Conservation (phyloP, 2,888 invertebrate species). For the Helobdella robusta region DNA sequence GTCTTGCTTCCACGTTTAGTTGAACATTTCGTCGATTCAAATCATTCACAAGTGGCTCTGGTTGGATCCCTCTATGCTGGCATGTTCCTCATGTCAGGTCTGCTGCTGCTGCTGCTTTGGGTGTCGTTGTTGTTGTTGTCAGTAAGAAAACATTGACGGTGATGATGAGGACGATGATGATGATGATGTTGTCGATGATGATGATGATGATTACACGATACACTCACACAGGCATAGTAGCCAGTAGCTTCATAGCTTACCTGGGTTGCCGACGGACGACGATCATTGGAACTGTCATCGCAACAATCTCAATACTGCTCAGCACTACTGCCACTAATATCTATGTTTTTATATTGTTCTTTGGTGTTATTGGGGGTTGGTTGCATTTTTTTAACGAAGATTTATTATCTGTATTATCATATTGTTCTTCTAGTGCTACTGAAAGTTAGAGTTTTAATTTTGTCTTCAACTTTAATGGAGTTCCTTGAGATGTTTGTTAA, state of each 20-base stretch:
- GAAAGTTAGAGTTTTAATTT: neutral
- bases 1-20: slow-evolving; percentile 29
- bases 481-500: neutral
- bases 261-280: slow-evolving; percentile 31
- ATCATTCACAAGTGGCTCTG: slow-evolving; percentile 27
- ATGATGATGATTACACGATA: neutral
- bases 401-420: too few relatives aligned
- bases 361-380: slow-evolving; percentile 31
- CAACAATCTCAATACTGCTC: slow-evolving; percentile 26
- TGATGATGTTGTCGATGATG: neutral
- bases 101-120: neutral
- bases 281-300: slow-evolving; percentile 30
- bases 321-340: slow-evolving; percentile 27
- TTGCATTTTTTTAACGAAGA: neutral
- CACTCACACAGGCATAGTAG: slow-evolving; percentile 28
- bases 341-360: slow-evolving; percentile 31
- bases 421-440: too few relatives aligned
- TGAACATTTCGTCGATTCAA: slow-evolving; percentile 24
- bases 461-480: neutral
- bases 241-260: slow-evolving; percentile 28
- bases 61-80: slow-evolving; percentile 31
- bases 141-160: neutral
- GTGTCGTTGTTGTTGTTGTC: neutral
- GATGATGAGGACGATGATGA: neutral
- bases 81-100: slow-evolving; percentile 29